Conservation (phyloP, 2,888 invertebrate genomes). For the Aplocera efformata region DNA sequence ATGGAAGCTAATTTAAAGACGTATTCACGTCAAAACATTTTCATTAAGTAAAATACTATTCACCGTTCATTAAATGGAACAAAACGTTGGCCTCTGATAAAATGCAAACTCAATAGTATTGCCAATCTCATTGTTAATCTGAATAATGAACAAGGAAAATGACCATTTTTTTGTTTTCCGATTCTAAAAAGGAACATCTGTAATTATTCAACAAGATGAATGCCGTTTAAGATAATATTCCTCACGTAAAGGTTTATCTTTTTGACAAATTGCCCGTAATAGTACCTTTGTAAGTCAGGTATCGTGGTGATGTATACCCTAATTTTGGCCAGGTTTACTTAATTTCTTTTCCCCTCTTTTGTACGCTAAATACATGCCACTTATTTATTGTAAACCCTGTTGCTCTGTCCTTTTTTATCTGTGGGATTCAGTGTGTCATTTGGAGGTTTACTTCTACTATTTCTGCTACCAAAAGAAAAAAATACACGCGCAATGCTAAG, state of each 20-base stretch:
- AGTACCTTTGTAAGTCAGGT: constrained; percentile 49
- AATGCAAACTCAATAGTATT: constrained; percentile 5
- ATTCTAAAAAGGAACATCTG: constrained; percentile 44
- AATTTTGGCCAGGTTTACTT: constrained; percentile 16
- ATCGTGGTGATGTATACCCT: constrained; percentile 45
- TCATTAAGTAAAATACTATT: background rate
- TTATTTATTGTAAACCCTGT: too few species aligned
- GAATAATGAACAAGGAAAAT: constrained; percentile 26
- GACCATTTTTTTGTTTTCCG: constrained; percentile 36
- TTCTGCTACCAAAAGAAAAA: too few species aligned
- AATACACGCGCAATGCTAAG: too few species aligned
- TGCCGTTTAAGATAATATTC: constrained; percentile 64
- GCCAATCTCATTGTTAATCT: constrained; percentile 5
- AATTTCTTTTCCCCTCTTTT: constrained; percentile 10
- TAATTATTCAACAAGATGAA: constrained; percentile 73
- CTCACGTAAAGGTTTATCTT: constrained; percentile 70
- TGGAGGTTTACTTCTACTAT: too few species aligned
- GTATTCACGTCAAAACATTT: too few species aligned
- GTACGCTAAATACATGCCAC: background rate
- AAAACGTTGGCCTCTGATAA: background rate
- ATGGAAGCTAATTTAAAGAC: too few species aligned
- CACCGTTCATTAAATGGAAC: constrained; percentile 5
- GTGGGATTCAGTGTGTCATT: too few species aligned
- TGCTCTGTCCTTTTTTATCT: too few species aligned
- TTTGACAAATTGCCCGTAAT: constrained; percentile 69